A percentile compares a stretch with the other conserved stretches of the same genome.
These are phyloP conservation scores for Xestia sexstrigata DNA, from an alignment of 2,888 invertebrate genomes.

Conservation along the genomic window DNA sequence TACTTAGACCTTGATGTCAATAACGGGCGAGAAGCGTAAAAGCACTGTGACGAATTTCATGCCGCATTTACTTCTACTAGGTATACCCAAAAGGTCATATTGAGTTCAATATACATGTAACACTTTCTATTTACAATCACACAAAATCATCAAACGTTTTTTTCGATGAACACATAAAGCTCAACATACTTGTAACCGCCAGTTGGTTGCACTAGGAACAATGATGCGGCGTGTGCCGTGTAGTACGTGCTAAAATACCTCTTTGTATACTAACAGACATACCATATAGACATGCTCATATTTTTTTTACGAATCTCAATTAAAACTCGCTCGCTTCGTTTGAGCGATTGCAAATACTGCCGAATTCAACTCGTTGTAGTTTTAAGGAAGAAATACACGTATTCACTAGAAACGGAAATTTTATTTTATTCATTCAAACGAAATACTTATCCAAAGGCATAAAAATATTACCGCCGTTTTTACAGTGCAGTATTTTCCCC, in stretches of 20 bases:
- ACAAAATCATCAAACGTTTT: conserved; percentile 17
- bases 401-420: not conserved
- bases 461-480: not conserved
- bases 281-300: too few species aligned
- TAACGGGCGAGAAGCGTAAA: conserved; percentile 13
- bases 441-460: not conserved
- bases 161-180: conserved; percentile 41
- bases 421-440: conserved; percentile 5
- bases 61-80: conserved; percentile 3
- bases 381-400: not conserved
- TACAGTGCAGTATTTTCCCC: not conserved
- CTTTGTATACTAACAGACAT: conserved; percentile 16
- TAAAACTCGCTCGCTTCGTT: not conserved
- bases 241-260: conserved; percentile 46
- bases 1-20: conserved; percentile 25
- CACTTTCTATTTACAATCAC: conserved; percentile 3
- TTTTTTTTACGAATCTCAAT: conserved; percentile 6
- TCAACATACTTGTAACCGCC: conserved; percentile 30
- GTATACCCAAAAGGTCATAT: conserved; percentile 1
- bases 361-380: not conserved
- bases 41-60: conserved; percentile 27
- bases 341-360: not conserved
- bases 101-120: conserved; percentile 2
- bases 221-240: conserved; percentile 50
- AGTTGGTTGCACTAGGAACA: conserved; percentile 59